phyloP scores from a whole-genome alignment of 1,140 invertebrate genomes.

The Bombus picipes region DNA sequence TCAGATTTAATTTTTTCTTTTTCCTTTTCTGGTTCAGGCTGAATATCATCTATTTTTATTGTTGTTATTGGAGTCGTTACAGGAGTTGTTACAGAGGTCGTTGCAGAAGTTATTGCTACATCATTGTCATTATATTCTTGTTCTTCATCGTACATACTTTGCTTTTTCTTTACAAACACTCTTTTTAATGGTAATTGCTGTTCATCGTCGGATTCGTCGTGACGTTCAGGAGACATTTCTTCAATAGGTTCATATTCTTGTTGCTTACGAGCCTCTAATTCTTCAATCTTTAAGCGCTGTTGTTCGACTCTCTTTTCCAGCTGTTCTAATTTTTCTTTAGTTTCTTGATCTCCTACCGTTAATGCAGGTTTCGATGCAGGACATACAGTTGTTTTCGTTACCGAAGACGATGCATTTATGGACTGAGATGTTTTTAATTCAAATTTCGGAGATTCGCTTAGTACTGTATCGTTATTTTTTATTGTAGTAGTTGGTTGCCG shows the following conservation, averaged over 20 bases:
- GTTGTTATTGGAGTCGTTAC: background rate
- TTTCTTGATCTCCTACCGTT: conserved; percentile 73
- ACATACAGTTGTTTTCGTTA: conserved; percentile 24
- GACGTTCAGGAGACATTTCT: conserved; percentile 79
- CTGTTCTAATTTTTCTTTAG: conserved; percentile 77
- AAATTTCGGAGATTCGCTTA: conserved; percentile 70
- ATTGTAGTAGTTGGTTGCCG: conserved; percentile 24
- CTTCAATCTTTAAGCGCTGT: conserved; percentile 80
- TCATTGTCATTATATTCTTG: conserved; percentile 77
- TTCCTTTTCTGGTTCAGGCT: conserved; percentile 21
- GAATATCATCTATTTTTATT: background rate
- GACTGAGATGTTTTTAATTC: conserved; percentile 76
- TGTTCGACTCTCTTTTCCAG: conserved; percentile 79
- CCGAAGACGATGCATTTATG: conserved; percentile 20
- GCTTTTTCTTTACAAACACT: conserved; percentile 81
- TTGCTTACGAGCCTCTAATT: conserved; percentile 78
- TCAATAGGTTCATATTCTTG: conserved; percentile 78
- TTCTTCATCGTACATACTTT: conserved; percentile 81
- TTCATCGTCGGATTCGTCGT: conserved; percentile 81
- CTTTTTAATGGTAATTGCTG: conserved; percentile 80
- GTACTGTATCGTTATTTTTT: conserved; percentile 49
- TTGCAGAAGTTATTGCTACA: background rate
- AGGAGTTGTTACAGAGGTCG: background rate
- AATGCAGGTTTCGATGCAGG: conserved; percentile 33
- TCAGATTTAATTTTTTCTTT: background rate